phyloP scores from a whole-genome alignment of 2,113 vertebrate genomes.

The Marmota flaviventris region DNA sequence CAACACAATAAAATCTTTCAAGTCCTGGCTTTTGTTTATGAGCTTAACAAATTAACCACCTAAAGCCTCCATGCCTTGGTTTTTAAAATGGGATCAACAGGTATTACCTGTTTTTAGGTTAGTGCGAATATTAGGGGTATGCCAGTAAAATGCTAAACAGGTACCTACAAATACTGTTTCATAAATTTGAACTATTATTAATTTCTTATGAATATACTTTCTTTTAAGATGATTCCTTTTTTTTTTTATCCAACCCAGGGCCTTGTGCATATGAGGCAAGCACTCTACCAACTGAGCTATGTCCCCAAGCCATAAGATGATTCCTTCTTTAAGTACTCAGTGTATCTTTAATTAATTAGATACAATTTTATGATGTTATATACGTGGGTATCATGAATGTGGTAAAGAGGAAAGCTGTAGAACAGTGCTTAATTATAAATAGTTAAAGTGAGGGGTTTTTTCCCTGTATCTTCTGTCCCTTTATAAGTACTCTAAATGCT shows the following conservation, averaged over 20 bases:
- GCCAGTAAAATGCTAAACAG: constrained; percentile 13
- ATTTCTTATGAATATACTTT: constrained; percentile 29
- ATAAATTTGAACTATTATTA: not conserved
- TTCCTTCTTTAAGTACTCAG: not conserved
- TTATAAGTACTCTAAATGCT: not conserved
- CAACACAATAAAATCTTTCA: not conserved
- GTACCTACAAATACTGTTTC: not conserved
- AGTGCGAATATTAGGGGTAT: not conserved
- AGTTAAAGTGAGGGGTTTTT: not conserved
- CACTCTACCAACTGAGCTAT: too few relatives aligned
- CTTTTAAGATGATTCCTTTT: not conserved
- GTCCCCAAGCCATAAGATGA: not conserved
- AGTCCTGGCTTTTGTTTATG: not conserved
- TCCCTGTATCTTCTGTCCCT: not conserved
- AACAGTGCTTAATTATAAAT: not conserved
- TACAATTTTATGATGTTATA: not conserved
- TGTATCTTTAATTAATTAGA: not conserved
- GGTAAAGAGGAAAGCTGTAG: not conserved
- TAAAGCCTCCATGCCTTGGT: not conserved
- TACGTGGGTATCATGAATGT: not conserved
- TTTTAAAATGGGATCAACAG: not conserved
- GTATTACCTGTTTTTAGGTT: not conserved
- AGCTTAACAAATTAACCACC: not conserved
- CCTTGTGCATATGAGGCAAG: too few relatives aligned
- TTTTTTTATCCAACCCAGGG: not conserved